Evolutionary conservation across 2,888 invertebrate genomes (phyloP), one percentile per base, ranked within the genome.

Genomic region (Archips xylosteana): DNA sequence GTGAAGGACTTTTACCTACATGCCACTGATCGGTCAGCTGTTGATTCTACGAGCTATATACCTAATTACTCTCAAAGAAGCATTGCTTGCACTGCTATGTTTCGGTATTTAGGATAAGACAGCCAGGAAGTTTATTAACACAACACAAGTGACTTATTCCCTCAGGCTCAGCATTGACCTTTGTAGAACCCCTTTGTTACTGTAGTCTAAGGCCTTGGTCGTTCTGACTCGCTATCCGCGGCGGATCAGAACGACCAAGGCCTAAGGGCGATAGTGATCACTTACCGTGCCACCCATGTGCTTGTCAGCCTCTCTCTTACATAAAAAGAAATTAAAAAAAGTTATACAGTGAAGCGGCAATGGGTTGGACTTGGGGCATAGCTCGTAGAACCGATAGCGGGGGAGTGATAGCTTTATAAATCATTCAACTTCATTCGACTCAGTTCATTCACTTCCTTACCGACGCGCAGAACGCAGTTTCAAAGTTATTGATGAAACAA

Each of bases 261-360:
- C n/a, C n/a, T n/a, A n/a, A 23, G 23, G 23, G 23, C 23, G 23
- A 23, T 6, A 3, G 49, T 51, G 12, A 9, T 49, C 1, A 54
- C 54, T 54, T 54, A 54, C 54, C 54, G 23, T n/a, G 54, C 23
- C 15, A 54, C 23, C 54, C 8, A 23, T 8, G 3, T 15, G 8
- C 8, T 23, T 54, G 23, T 54, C 54, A 23, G 54, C 9, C 23
- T 54, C 23, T 23, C 54, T 54, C 54, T 54, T 54, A 54, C 23
- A 54, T 54, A 54, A 54, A 54, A 54, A 23, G 6, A 54, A 54
- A 54, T 54, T 54, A 54, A 51, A 51, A 54, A 49, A 6, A 54
- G 54, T 54, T 54, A 54, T 15, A 54, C 23, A 54, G 9, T 9
- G n/a, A 49, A 49, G 23, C 54, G 23, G 13, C 15, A 54, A 6